Base-by-base conservation (phyloP, 2,797 vertebrate species). In the Oreochromis mossambicus region DNA sequence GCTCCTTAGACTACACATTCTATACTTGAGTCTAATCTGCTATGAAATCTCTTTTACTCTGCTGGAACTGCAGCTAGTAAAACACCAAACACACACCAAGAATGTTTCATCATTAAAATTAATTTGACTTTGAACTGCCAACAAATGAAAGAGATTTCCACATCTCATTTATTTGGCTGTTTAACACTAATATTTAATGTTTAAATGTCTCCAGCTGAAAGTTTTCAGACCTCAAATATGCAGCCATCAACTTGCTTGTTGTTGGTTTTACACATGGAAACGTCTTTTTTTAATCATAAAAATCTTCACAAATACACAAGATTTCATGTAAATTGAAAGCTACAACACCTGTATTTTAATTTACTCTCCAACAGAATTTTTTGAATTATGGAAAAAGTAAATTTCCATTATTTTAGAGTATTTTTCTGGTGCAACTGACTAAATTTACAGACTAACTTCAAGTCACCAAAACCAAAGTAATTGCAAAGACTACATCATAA, bases 1-100 rank as follows among this genome's bases (percentile, higher is more conserved):
- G 14, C 8, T 56, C 13, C 0, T 56, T 55, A 55, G 0, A 17
- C 55, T 55, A 56, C 0, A 58, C 0, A 3, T 58, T 32, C 5
- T 61, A 61, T 56, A 29, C 13, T 29, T 56, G 24, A 56, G 54
- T 56, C 54, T 15, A 56, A 61, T 61, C 56, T 19, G 29, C 29
- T 61, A 9, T 17, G 15, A 34, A 61, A 19, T 61, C 9, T 34
- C 29, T 61, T 34, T 61, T 3, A 6, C 17, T 32, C 55, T 3
- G 55, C 55, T 29, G 13, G 55, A 56, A 56, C 0, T 56, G 55
- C 55, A 56, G 26, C 26, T 29, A 29, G 3, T 2, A 56, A 7
- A 29, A 56, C 54, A 56, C 4, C 0, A 56, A 56, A 56, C 29
- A 58, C 26, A 58, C 15, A 58, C 55, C 26, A 58, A 32, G 15